Evolutionary conservation across 1,140 invertebrate species (phyloP).

Genomic region (Centruroides vittatus): DNA sequence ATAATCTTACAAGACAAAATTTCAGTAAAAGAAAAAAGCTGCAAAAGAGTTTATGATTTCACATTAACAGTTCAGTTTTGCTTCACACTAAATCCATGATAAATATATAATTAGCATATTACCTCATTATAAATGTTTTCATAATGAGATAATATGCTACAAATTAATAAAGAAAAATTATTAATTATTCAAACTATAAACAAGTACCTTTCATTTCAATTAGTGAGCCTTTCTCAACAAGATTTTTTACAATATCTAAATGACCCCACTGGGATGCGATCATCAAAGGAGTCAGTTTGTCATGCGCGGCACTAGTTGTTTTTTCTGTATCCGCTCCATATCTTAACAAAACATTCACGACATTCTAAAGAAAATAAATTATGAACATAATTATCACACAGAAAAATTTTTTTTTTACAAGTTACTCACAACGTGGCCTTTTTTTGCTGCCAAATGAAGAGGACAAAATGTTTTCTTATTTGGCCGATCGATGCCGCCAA

Average conservation of each 20-base stretch:
- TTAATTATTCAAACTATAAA: background rate
- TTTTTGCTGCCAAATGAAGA: conserved; percentile 17
- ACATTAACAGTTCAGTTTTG: no score
- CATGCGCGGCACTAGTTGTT: conserved; percentile 28
- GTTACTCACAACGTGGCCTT: conserved; percentile 26
- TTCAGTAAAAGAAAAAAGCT: no score
- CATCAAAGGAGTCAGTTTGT: conserved; percentile 36
- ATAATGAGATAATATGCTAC: no score
- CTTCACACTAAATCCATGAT: no score
- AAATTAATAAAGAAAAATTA: no score
- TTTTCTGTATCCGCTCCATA: conserved; percentile 32
- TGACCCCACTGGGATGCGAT: conserved; percentile 31
- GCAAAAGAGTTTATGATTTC: no score
- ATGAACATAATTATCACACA: background rate
- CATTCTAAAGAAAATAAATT: conserved; percentile 22
- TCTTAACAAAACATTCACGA: conserved; percentile 29
- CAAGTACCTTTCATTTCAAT: conserved; percentile 28
- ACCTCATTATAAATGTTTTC: no score
- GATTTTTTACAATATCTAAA: conserved; percentile 29
- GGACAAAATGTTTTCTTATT: conserved; percentile 19
- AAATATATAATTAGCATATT: no score
- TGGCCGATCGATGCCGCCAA: conserved; percentile 8
- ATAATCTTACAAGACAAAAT: no score
- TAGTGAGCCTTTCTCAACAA: conserved; percentile 30
- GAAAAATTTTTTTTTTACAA: background rate